Evolutionary conservation across 92 coral and sea anemone species (phyloP).

Genomic region (Parazoanthus swiftii): DNA sequence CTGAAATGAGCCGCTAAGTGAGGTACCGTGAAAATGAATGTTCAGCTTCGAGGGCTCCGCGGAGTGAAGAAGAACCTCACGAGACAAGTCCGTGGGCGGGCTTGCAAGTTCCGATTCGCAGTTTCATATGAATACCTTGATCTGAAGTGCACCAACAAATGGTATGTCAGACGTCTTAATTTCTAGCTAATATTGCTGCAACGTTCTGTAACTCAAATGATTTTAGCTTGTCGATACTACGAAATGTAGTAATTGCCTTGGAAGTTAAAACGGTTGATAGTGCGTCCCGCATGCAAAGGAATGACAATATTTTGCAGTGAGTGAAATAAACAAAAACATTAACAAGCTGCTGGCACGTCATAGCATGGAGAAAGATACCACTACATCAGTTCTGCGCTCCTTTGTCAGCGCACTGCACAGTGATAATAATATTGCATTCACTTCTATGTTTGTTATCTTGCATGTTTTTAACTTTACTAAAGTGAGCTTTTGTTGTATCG

Average conservation of each 20-base stretch:
- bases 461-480: too few relatives aligned
- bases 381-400: background rate
- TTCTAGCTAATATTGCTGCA: too few relatives aligned
- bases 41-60: conserved; percentile 53
- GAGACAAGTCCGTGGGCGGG: conserved; percentile 77
- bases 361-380: background rate
- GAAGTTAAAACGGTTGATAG: background rate
- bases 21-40: conserved; percentile 29
- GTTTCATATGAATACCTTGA: conserved; percentile 93
- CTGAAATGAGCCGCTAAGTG: background rate
- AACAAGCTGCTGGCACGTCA: background rate
- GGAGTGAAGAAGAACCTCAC: conserved; percentile 72
- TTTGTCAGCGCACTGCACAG: background rate
- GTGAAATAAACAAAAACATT: too few relatives aligned
- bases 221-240: too few relatives aligned
- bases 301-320: too few relatives aligned
- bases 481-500: background rate
- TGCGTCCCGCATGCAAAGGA: too few relatives aligned
- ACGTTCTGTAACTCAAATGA: too few relatives aligned
- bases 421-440: background rate
- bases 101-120: conserved; percentile 92
- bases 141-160: conserved; percentile 66
- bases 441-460: too few relatives aligned
- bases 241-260: background rate
- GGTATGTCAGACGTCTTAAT: conserved; percentile 44